phyloP scores from a whole-genome alignment of 2,797 vertebrate species.

The Bryconaethiops microstoma region DNA sequence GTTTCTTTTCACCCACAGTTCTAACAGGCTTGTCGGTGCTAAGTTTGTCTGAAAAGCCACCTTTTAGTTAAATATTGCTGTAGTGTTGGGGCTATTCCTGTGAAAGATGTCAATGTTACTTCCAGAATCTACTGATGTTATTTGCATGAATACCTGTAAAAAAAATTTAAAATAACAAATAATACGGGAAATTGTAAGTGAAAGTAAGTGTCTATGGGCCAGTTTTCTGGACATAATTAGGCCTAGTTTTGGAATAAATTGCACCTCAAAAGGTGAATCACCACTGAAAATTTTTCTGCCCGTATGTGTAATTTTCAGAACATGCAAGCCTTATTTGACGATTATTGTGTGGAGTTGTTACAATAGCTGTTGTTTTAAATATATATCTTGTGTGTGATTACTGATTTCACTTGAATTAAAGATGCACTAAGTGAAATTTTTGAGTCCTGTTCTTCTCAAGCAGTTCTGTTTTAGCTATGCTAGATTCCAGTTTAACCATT shows the following conservation, averaged over 20 bases:
- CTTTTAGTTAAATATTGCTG: not conserved
- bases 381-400: not conserved
- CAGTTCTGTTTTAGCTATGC: not conserved
- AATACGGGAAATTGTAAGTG: not conserved
- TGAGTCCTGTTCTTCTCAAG: not conserved
- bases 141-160: not conserved
- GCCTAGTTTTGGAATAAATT: not conserved
- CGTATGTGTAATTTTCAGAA: not conserved
- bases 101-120: not conserved
- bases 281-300: not conserved
- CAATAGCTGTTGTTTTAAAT: not conserved
- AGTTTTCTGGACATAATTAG: not conserved
- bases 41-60: not conserved
- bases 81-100: not conserved
- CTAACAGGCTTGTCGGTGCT: not conserved
- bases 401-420: conserved; percentile 27
- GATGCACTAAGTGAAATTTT: not conserved
- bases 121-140: not conserved
- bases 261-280: not conserved
- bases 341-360: not conserved
- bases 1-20: not conserved
- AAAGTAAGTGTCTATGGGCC: not conserved
- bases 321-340: not conserved
- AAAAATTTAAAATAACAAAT: not conserved
- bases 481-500: not conserved